Percentiles rank a stretch among this genome's conserved stretches.
Evolutionary conservation across 1,140 invertebrate species (phyloP).

Genomic region (Archivesica marissinica): DNA sequence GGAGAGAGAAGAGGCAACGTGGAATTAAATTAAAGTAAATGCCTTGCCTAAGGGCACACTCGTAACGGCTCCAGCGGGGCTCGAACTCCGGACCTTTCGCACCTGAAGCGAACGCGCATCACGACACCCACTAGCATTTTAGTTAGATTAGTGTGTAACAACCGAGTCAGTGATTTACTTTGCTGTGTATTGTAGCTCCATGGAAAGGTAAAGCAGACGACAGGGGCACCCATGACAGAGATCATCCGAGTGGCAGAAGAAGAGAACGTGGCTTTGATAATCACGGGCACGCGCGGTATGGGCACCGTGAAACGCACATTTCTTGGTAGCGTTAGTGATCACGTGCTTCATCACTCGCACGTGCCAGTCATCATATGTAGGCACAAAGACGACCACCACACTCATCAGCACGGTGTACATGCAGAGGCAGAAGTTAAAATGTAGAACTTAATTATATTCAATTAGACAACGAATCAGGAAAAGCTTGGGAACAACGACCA

Average conservation of each 20-base stretch:
- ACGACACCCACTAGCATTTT: conserved; percentile 38
- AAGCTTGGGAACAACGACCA: too few relatives aligned
- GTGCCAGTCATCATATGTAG: conserved; percentile 66
- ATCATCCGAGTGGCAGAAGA: conserved; percentile 66
- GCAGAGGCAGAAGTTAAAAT: conserved; percentile 8
- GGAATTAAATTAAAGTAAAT: too few relatives aligned
- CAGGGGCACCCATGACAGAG: conserved; percentile 58
- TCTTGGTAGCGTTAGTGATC: conserved; percentile 74
- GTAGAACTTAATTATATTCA: conserved; percentile 12
- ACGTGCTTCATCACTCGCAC: conserved; percentile 69
- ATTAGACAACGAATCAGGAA: too few relatives aligned
- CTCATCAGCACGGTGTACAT: not conserved
- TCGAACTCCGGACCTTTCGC: too few relatives aligned
- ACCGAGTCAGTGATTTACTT: too few relatives aligned
- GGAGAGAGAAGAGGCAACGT: too few relatives aligned
- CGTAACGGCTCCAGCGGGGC: too few relatives aligned
- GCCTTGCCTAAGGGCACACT: too few relatives aligned
- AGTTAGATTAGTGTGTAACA: too few relatives aligned
- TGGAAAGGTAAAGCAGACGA: conserved; percentile 63
- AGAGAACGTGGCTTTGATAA: conserved; percentile 67
- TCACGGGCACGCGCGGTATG: conserved; percentile 71
- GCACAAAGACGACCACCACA: conserved; percentile 44
- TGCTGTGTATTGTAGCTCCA: conserved; percentile 40
- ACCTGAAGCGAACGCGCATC: too few relatives aligned
- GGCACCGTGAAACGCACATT: conserved; percentile 69